A percentile compares a stretch with the other conserved stretches of the same genome.
Evolutionary conservation across 2,888 invertebrate genomes (phyloP).

Genomic region (Drosophila yooni): DNA sequence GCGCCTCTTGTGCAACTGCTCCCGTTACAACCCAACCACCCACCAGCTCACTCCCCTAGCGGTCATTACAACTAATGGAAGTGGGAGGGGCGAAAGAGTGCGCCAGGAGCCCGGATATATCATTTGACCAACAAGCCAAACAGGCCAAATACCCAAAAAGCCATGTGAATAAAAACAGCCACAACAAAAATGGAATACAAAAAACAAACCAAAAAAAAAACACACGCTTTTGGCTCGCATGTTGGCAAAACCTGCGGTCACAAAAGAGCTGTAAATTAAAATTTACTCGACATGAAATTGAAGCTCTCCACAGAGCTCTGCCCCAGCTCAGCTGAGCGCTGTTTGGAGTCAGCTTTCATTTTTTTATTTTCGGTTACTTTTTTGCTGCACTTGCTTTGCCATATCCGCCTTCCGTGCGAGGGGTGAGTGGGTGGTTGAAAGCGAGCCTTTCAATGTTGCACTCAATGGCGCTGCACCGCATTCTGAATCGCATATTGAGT

Average conservation of each 20-base stretch:
- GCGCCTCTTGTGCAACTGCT: constrained; percentile 20
- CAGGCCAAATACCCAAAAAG: constrained; percentile 37
- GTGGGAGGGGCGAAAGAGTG: constrained; percentile 16
- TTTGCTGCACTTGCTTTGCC: constrained; percentile 45
- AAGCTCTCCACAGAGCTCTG: constrained; percentile 43
- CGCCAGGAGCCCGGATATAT: constrained; percentile 50
- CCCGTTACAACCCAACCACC: neutral
- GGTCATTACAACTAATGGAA: constrained; percentile 68
- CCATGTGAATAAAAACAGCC: constrained; percentile 12
- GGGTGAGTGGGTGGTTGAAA: neutral
- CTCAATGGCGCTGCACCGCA: constrained; percentile 33
- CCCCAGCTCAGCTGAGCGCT: constrained; percentile 2
- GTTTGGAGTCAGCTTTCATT: constrained; percentile 19
- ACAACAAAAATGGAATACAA: neutral
- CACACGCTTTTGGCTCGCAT: constrained; percentile 60
- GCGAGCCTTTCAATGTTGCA: constrained; percentile 27
- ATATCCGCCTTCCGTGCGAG: constrained; percentile 22
- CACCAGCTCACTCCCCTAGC: constrained; percentile 17
- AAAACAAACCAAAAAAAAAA: constrained; percentile 1
- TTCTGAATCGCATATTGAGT: constrained; percentile 21
- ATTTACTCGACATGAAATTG: constrained; percentile 76
- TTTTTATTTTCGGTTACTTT: constrained; percentile 13
- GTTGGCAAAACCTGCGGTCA: constrained; percentile 69
- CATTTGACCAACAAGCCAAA: constrained; percentile 66
- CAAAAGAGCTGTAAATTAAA: constrained; percentile 79